phyloP scores from a whole-genome alignment of 2,113 vertebrate genomes.

The Antigone vipio region DNA sequence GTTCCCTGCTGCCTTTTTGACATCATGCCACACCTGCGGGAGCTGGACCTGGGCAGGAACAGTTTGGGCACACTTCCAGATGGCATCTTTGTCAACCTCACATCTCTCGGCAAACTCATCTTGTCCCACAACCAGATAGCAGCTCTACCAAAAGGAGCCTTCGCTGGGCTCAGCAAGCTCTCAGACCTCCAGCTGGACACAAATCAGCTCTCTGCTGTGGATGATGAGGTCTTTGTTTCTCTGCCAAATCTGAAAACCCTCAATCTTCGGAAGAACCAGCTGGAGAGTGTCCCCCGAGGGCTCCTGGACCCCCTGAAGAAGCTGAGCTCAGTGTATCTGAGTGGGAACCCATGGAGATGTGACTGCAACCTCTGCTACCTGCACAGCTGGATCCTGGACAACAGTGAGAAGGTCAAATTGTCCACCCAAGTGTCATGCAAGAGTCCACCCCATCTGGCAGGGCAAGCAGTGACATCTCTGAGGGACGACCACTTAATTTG shows the following conservation, averaged over 20 bases:
- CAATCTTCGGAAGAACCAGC: constrained; percentile 64
- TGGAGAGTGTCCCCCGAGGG: constrained; percentile 54
- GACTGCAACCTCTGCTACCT: constrained; percentile 79
- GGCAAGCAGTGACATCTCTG: constrained; percentile 42
- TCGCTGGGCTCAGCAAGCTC: constrained; percentile 72
- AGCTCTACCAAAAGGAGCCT: constrained; percentile 62
- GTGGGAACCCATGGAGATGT: constrained; percentile 80
- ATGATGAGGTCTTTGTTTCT: constrained; percentile 54
- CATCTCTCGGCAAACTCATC: constrained; percentile 66
- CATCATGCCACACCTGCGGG: constrained; percentile 48
- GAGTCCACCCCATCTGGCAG: constrained; percentile 65
- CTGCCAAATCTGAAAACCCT: constrained; percentile 67
- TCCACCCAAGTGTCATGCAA: constrained; percentile 49
- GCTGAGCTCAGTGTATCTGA: constrained; percentile 70
- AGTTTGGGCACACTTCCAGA: constrained; percentile 64
- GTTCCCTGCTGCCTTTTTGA: constrained; percentile 62
- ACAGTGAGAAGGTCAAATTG: constrained; percentile 40
- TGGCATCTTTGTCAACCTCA: constrained; percentile 69
- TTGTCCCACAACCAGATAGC: constrained; percentile 75
- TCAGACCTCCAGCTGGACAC: constrained; percentile 69
- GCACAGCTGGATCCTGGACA: constrained; percentile 62
- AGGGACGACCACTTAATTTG: constrained; percentile 70
- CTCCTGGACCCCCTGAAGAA: constrained; percentile 62
- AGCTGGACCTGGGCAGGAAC: constrained; percentile 75
- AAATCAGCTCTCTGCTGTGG: constrained; percentile 67